A percentile compares a stretch with the other conserved stretches of the same genome.
Evolutionary conservation across 2,797 vertebrate species (phyloP).

Genomic region (Tamandua tetradactyla): DNA sequence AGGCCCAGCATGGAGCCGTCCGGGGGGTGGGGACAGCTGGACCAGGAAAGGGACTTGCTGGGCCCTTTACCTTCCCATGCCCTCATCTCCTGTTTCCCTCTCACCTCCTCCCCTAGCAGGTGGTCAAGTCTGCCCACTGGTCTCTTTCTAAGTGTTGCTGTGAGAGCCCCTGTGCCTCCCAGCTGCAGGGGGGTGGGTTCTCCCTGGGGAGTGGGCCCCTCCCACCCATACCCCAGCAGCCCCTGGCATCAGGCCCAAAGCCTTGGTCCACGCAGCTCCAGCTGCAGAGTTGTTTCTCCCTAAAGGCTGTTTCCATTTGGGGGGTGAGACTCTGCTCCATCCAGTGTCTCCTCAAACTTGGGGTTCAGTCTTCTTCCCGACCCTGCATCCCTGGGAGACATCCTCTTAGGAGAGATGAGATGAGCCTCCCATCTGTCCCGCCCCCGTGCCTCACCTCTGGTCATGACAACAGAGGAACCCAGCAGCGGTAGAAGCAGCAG

Average conservation of each 20-base stretch:
- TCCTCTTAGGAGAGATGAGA: neutral
- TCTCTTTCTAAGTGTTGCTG: neutral
- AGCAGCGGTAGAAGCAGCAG: neutral
- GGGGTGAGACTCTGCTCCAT: neutral
- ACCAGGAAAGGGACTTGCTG: conserved; percentile 23
- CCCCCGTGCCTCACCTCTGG: conserved; percentile 53
- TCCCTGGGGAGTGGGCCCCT: neutral
- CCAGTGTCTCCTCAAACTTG: neutral
- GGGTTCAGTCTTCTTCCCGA: neutral
- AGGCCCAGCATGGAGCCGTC: conserved; percentile 50
- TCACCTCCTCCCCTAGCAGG: neutral
- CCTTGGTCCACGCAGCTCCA: neutral
- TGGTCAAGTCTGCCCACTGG: neutral
- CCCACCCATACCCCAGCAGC: neutral
- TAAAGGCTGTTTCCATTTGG: neutral
- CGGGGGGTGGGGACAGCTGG: conserved; percentile 34
- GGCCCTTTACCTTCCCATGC: neutral
- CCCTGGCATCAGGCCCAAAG: conserved; percentile 16
- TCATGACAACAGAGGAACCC: neutral
- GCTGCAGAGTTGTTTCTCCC: neutral
- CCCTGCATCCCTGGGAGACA: neutral
- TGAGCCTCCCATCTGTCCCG: neutral
- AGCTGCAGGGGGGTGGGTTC: neutral
- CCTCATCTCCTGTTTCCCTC: neutral
- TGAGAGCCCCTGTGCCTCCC: neutral